Evolutionary conservation across 1,140 invertebrate species (phyloP).

Genomic region (Drosophila tsacasi): DNA sequence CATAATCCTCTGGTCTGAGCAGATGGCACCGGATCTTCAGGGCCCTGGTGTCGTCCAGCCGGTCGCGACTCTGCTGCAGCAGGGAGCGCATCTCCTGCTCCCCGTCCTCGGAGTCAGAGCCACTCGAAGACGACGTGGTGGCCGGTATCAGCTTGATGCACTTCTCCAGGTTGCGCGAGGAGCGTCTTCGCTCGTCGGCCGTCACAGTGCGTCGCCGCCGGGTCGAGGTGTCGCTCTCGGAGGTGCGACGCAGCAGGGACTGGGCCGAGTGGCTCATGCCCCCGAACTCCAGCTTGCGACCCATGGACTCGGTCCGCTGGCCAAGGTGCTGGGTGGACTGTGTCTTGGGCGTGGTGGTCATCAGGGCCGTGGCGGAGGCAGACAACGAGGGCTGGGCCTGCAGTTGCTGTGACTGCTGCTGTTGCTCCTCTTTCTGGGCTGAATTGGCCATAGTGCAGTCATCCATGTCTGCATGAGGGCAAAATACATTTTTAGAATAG

Average conservation of each 20-base stretch:
- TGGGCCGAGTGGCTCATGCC: slow-evolving; percentile 81
- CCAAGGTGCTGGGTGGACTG: slow-evolving; percentile 21
- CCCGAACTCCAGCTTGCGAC: slow-evolving; percentile 81
- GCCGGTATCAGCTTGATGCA: slow-evolving; percentile 77
- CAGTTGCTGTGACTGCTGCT: slow-evolving; percentile 26
- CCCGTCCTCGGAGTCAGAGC: slow-evolving; percentile 74
- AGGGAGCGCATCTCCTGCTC: slow-evolving; percentile 83
- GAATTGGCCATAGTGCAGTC: slow-evolving; percentile 25
- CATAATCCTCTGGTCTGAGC: slow-evolving; percentile 84
- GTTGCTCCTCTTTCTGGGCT: slow-evolving; percentile 30
- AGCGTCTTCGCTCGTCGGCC: slow-evolving; percentile 76
- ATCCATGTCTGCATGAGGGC: slow-evolving; percentile 57
- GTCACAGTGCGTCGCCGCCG: slow-evolving; percentile 74
- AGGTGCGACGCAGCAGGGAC: slow-evolving; percentile 75
- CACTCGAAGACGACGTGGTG: slow-evolving; percentile 70
- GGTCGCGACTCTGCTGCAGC: slow-evolving; percentile 72
- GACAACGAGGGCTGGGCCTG: slow-evolving; percentile 59
- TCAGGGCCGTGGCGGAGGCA: slow-evolving; percentile 71
- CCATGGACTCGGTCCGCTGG: slow-evolving; percentile 59
- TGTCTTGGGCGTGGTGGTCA: slow-evolving; percentile 70
- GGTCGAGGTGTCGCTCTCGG: slow-evolving; percentile 82
- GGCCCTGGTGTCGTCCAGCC: slow-evolving; percentile 79
- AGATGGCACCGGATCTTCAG: slow-evolving; percentile 83
- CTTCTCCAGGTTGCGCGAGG: slow-evolving; percentile 79
- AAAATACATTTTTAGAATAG: not conserved